Base-by-base conservation (phyloP, 2,888 invertebrate species). In the Eupsilia transversa region DNA sequence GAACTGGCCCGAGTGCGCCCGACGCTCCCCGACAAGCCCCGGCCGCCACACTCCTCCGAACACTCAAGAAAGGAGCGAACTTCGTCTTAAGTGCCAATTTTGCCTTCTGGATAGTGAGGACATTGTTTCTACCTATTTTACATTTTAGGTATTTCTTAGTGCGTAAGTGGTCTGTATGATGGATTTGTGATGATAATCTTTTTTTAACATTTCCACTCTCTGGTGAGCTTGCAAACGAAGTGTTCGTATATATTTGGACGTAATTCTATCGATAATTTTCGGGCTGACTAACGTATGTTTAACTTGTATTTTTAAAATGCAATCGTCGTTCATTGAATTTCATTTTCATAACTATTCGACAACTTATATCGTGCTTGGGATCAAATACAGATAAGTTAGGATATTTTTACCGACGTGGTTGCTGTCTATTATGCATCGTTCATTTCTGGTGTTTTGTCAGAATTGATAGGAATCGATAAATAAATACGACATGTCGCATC, bases 91-190 rank as follows among this genome's bases (percentile, higher is more conserved):
- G 96, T 96, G 96, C 96, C 96, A 96, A 96, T 96, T 95, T 96
- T 96, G 96, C 96, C 96, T 96, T 96, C 95, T 95, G 95, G 95
- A 94, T 96, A 93, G 94, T 96, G 93, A 96, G 96, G 95, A 96
- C 95, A 93, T 95, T 95, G 90, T 95, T 96, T 95, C 92, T 95
- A 96, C 95, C 96, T 96, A 96, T 94, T 89, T 89, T 96, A 95
- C 94, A 94, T 90, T 93, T 95, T 95, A 96, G 95, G 95, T 96
- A 96, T 94, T 90, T 93, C 89, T 91, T 96, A 96, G 96, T 94
- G 90, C 93, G 95, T 96, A 96, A 96, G 96, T 93, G 94, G 93
- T 93, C 93, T 88, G 93, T 93, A 90, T 95, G 93, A 94, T 91
- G 90, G 89, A 91, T 92, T 91, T 93, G 94, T 94, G 93, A 93